Evolutionary conservation across 2,113 vertebrate species (phyloP), one percentile per base, ranked within the genome.

Genomic region (Embiotoca jacksoni): DNA sequence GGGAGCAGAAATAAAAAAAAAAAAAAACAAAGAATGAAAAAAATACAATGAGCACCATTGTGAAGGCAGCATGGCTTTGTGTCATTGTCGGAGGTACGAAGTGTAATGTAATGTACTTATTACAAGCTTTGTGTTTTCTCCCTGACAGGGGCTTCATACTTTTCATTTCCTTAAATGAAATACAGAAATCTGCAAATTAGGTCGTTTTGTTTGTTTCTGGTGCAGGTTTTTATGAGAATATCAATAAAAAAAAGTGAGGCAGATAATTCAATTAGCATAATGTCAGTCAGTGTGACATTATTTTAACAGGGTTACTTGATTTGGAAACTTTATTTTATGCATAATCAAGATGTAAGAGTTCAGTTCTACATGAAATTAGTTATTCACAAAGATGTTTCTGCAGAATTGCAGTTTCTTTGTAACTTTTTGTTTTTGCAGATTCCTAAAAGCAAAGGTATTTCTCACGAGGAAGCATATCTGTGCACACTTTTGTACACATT

Each of bases 21-120:
- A 53, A 78, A 73, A 16, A 41, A 32, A 60, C 11, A 50, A 67
- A 78, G 50, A 60, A 52, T 49, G 23, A 50, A 55, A 73, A 76
- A 80, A 83, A 56, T 41, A 78, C 65, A 65, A 82, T 66, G 54
- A 77, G 74, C 15, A 10, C 53, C 56, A 61, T 79, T 84, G 60
- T 72, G 78, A 72, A 59, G 54, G 72, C 44, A 36, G 23, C 69
- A 67, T 88, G 76, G 70, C 70, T 74, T 78, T 53, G 79, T 68
- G 76, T 69, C 73, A 61, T 56, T 80, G 81, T 86, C 75, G 66
- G 33, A 74, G 74, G 37, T 16, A 39, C 23, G 67, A 55, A 58
- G 54, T 73, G 54, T 69, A 80, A 82, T 83, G 58, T 31, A 32
- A 80, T 76, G 75, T n/a, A 33, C 54, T 75, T 81, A 59, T 61